Conservation (phyloP, 2,888 invertebrate genomes). For the Platycheirus albimanus region DNA sequence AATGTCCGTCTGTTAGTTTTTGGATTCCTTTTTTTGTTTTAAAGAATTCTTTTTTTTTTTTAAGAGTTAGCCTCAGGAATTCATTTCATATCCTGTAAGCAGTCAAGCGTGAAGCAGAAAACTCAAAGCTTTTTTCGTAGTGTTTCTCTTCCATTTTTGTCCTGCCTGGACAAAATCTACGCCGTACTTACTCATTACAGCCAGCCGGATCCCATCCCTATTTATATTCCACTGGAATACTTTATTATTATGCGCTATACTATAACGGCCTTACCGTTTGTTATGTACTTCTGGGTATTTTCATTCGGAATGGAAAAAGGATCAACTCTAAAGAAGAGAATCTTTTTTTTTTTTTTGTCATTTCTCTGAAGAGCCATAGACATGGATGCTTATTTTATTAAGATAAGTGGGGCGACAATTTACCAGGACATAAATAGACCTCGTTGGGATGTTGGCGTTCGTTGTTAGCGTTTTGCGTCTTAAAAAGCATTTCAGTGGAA, state of each 20-base stretch:
- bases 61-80: slow-evolving; percentile 26
- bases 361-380: slow-evolving; percentile 16
- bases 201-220: slow-evolving; percentile 33
- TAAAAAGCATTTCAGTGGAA: slow-evolving; percentile 38
- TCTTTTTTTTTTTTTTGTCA: slow-evolving; percentile 1
- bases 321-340: slow-evolving; percentile 22
- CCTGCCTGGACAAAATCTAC: not conserved
- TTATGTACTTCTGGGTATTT: slow-evolving; percentile 35
- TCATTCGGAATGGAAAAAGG: slow-evolving; percentile 35
- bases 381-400: slow-evolving; percentile 63
- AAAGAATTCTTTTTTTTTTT: not conserved
- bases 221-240: slow-evolving; percentile 53
- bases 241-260: slow-evolving; percentile 49
- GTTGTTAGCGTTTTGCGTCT: not conserved
- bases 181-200: slow-evolving; percentile 57
- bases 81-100: slow-evolving; percentile 50
- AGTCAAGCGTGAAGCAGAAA: slow-evolving; percentile 47
- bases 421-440: slow-evolving; percentile 58
- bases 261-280: slow-evolving; percentile 1
- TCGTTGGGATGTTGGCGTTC: slow-evolving; percentile 29
- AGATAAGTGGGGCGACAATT: slow-evolving; percentile 68
- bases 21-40: not conserved
- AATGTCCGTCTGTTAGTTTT: slow-evolving; percentile 57
- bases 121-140: slow-evolving; percentile 35
- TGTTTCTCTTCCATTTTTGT: slow-evolving; percentile 1